Conservation (phyloP, 2,113 vertebrate species). For the Carassius carassius region DNA sequence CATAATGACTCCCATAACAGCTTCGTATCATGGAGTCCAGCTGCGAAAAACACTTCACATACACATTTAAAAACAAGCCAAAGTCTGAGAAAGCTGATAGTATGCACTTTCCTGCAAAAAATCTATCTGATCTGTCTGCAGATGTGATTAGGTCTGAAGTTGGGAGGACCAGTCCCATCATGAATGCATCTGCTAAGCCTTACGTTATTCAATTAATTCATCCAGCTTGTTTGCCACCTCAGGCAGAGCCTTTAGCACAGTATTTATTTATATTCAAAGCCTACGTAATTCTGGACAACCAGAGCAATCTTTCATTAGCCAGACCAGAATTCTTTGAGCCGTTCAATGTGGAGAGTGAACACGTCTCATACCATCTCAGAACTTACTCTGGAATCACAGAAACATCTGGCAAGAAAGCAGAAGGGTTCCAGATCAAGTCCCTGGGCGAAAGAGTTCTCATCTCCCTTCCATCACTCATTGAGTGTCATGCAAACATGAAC, state of each 20-base stretch:
- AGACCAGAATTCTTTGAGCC: no score
- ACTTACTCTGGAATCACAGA: not conserved
- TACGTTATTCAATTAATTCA: not conserved
- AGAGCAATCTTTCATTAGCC: no score
- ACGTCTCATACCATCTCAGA: no score
- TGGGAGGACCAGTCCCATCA: not conserved
- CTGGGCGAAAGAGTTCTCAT: not conserved
- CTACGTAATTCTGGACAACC: no score
- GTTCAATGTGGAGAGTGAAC: no score
- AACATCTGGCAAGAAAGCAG: not conserved
- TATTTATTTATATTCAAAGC: no score
- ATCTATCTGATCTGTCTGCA: not conserved
- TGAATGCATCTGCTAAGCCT: not conserved
- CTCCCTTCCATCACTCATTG: not conserved
- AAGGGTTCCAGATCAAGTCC: not conserved
- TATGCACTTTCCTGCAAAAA: not conserved
- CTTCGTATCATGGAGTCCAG: not conserved
- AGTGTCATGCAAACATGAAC: not conserved
- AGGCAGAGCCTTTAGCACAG: slow-evolving; percentile 7
- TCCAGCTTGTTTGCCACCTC: not conserved
- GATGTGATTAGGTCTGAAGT: not conserved
- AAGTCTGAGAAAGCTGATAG: not conserved
- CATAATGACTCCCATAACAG: not conserved
- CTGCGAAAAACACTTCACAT: not conserved
- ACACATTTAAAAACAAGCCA: not conserved